Evolutionary conservation across 2,888 invertebrate genomes (phyloP).

Genomic region (Punctoribates punctum): DNA sequence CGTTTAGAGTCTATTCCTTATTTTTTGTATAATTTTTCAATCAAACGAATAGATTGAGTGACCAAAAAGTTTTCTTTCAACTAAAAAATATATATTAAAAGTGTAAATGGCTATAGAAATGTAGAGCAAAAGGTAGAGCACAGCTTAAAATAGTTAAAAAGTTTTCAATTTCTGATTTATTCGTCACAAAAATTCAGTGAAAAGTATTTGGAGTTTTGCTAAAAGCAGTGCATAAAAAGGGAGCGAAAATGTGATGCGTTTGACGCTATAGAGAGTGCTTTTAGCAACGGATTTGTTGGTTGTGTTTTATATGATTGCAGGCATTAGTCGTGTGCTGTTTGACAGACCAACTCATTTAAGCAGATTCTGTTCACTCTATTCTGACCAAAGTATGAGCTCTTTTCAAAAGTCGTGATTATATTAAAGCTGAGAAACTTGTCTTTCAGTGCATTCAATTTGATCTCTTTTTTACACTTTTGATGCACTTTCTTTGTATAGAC

Average conservation of each 20-base stretch:
- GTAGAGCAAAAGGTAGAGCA: neutral
- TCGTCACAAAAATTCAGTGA: neutral
- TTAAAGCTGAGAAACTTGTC: neutral
- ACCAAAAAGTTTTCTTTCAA: constrained; percentile 15
- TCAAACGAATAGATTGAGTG: constrained; percentile 30
- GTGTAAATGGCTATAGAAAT: constrained; percentile 13
- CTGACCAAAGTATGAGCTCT: neutral
- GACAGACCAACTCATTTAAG: constrained; percentile 22
- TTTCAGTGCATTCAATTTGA: constrained; percentile 14
- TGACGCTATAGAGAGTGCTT: constrained; percentile 1
- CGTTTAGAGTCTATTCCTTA: constrained; percentile 1
- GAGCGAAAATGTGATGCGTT: neutral
- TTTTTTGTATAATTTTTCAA: constrained; percentile 32
- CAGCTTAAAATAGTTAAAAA: constrained; percentile 29
- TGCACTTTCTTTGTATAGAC: neutral
- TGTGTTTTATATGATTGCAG: neutral
- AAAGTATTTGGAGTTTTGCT: neutral
- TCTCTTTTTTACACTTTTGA: constrained; percentile 1
- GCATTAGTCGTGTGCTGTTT: neutral
- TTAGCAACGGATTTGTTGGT: neutral
- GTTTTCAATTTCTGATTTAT: constrained; percentile 25
- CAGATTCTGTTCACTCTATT: constrained; percentile 24
- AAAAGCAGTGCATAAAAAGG: neutral
- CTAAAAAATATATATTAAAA: constrained; percentile 15
- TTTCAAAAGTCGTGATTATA: neutral